Evolutionary conservation across 2,888 invertebrate species (phyloP).

Genomic region (Hartigia nigra): DNA sequence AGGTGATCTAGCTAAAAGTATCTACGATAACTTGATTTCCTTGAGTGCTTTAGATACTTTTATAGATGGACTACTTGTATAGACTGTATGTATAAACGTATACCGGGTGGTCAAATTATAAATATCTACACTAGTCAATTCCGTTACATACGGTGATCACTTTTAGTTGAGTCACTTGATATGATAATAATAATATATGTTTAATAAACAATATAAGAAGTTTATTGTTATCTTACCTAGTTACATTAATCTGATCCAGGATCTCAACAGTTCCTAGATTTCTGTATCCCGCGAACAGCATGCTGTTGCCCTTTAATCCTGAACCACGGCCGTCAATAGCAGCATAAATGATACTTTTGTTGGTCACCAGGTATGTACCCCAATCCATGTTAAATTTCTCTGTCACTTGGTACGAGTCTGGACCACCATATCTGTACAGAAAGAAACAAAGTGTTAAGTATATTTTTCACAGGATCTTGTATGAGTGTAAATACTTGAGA

Average conservation of each 20-base stretch:
- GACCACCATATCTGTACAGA: slow-evolving; percentile 85
- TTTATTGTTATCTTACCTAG: slow-evolving; percentile 69
- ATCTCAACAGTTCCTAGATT: slow-evolving; percentile 91
- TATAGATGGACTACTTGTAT: no score
- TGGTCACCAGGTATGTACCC: slow-evolving; percentile 87
- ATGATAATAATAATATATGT: slow-evolving; percentile 2
- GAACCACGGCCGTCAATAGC: slow-evolving; percentile 93
- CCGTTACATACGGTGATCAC: not conserved
- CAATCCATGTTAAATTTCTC: slow-evolving; percentile 87
- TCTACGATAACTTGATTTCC: not conserved
- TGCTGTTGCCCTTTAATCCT: slow-evolving; percentile 84
- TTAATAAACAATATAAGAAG: slow-evolving; percentile 14
- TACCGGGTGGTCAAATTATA: not conserved
- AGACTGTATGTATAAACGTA: not conserved
- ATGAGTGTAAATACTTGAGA: not conserved
- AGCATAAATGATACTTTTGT: slow-evolving; percentile 87
- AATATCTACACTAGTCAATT: not conserved
- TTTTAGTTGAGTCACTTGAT: slow-evolving; percentile 1
- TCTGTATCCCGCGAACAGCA: slow-evolving; percentile 85
- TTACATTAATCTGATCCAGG: slow-evolving; percentile 88
- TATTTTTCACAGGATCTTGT: not conserved
- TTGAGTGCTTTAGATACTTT: not conserved
- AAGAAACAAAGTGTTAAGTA: slow-evolving; percentile 2
- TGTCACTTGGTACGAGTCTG: slow-evolving; percentile 86
- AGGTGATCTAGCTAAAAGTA: no score